Evolutionary conservation across 2,113 vertebrate species (phyloP), one percentile per base, ranked within the genome.

Genomic region (Pachycephala philippinensis): DNA sequence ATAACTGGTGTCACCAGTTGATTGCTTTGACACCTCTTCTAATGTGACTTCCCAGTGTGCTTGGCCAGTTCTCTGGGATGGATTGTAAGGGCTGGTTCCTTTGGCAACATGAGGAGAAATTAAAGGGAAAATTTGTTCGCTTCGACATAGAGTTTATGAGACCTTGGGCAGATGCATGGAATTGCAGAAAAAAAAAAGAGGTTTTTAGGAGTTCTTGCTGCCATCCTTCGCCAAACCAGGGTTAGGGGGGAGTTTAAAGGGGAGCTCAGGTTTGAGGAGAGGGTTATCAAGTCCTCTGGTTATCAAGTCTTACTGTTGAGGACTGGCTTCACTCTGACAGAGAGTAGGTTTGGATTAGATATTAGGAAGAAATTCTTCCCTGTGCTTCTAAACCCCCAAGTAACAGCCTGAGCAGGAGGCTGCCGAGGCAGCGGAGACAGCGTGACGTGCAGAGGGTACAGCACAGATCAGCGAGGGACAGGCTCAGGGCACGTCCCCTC

Each of bases 391-490:
- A 93, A 69, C 70, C 75, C 50, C 23, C 4, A 16, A 37, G 45
- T 6, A 44, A 4, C 47, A 61, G 39, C 31, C 21, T 4, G 4
- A 70, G 21, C 30, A 65, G 56, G 80, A 85, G 50, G 49, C 24
- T 50, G 3, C 49, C 0, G 0, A 71, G 57, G 63, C 37, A 27
- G 44, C 0, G 3, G 21, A 18, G 45, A 16, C 47, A 22, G 40
- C 1, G 1, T 1, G 44, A 74, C 64, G 33, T 14, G 42, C 33
- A 20, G 45, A 83, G 22, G 23, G 18, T 6, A 37, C 0, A 0
- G 47, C 37, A 16, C 13, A 1, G 53, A 45, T 30, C 16, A 4
- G 20, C 0, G 0, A 2, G 11, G 50, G 60, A 31, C 30, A 3
- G 1, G 1, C 33, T 22, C 66, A 35, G 64, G 78, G 59, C 77